These are phyloP conservation scores for Apis cerana DNA, from an alignment of 1,140 invertebrate species.

Conservation along the genomic window DNA sequence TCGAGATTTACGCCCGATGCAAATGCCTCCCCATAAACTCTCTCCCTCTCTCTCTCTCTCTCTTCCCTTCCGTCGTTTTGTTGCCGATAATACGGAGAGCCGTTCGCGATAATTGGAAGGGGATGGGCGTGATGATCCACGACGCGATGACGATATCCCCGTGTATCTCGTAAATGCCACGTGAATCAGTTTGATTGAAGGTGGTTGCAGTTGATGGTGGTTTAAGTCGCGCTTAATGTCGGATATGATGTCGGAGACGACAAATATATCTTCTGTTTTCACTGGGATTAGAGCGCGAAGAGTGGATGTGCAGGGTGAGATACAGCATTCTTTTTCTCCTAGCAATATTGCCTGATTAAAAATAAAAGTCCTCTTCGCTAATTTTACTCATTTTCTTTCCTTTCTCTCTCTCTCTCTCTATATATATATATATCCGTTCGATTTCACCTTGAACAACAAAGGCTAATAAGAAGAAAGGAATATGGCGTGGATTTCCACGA, in stretches of 20 bases:
- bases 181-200: slow-evolving; percentile 12
- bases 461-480: neutral
- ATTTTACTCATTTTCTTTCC: too few species aligned
- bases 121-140: slow-evolving; percentile 34
- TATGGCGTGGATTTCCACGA: neutral
- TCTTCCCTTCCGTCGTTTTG: slow-evolving; percentile 7
- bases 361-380: too few species aligned
- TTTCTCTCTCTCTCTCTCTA: too few species aligned
- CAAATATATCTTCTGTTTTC: neutral
- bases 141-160: slow-evolving; percentile 26
- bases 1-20: slow-evolving; percentile 52
- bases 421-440: too few species aligned
- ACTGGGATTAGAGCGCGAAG: too few species aligned
- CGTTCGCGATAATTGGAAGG: slow-evolving; percentile 59
- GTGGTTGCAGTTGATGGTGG: neutral
- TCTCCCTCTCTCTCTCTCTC: neutral
- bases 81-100: slow-evolving; percentile 52
- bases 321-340: too few species aligned
- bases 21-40: slow-evolving; percentile 40
- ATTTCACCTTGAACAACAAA: too few species aligned
- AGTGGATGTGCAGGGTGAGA: too few species aligned
- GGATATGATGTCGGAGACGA: neutral
- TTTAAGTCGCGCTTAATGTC: neutral
- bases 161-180: slow-evolving; percentile 12
- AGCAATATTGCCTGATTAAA: too few species aligned